Evolutionary conservation across 2,888 invertebrate species (phyloP), one percentile per base, ranked within the genome.

Genomic region (Euphydryas editha): DNA sequence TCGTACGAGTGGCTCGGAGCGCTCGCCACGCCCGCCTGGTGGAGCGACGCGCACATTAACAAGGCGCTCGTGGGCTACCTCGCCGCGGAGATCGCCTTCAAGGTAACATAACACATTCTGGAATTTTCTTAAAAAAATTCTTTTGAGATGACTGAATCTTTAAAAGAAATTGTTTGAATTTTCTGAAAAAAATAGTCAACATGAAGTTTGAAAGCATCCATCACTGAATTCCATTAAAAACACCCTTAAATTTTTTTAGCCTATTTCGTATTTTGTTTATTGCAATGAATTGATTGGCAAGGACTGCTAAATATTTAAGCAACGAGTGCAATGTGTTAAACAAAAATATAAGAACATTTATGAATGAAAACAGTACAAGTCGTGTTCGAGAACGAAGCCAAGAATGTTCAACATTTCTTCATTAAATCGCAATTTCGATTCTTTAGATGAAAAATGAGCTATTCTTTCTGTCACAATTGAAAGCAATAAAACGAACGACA

Each of bases 1-100:
- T 94, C 95, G 2, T 96, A 96, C 81, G 97, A 97, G 81, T 97
- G 97, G 97, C 85, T 97, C 15, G 96, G 96, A 0, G 94, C 95
- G 4, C 93, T 95, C 70, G 94, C 95, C 0, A 96, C 97, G 0
- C 97, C 97, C 0, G 94, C 94, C 17, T 95, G 95, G 94, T 96
- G 96, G 96, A 94, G 93, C 47, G 96, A 96, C 75, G 95, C 96
- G 0, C 95, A 95, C 72, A 92, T 96, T 13, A 96, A 96, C 76
- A 96, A 96, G 79, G 97, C 96, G 0, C 85, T 97, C 0, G 95
- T 96, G 15, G 95, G 96, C 66, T 97, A 96, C 75, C 81, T 97
- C 18, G 96, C 97, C 13, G 95, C 96, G 0, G 95, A 95, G 75
- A 94, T 95, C 7, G 95, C 96, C 10, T 93, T 95, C 70, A 94